A percentile compares a stretch with the other conserved stretches of the same genome.
Conservation (phyloP, 2,797 vertebrate species). For the Lindbergichthys nudifrons region DNA sequence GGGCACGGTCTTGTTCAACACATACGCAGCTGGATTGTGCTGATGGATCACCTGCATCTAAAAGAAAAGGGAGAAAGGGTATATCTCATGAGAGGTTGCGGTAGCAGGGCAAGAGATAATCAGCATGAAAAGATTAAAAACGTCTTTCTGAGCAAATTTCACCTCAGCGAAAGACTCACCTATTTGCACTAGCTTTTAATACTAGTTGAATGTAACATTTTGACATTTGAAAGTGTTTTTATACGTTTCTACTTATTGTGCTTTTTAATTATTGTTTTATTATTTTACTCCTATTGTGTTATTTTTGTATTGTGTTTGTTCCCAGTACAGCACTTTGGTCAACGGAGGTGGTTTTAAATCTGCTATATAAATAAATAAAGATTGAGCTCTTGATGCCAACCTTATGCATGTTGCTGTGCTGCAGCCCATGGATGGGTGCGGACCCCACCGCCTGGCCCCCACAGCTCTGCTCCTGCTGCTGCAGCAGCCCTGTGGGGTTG, state of each 20-base stretch:
- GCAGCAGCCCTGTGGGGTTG: constrained; percentile 47
- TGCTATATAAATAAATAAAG: no score
- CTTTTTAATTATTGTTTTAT: no score
- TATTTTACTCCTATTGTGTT: no score
- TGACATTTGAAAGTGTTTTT: no score
- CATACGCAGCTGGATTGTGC: constrained; percentile 90
- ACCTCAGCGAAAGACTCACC: no score
- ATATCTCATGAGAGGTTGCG: background rate
- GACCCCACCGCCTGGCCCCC: constrained; percentile 53
- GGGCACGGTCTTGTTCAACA: constrained; percentile 91
- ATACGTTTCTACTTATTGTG: no score
- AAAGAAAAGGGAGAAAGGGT: accelerated
- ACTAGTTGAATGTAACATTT: no score
- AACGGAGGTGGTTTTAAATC: no score
- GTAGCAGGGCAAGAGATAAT: background rate
- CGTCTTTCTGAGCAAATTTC: no score
- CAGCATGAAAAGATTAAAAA: background rate
- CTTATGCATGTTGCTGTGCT: constrained; percentile 80
- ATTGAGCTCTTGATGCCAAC: constrained; percentile 47
- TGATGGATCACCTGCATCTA: constrained; percentile 89
- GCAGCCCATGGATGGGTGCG: constrained; percentile 66
- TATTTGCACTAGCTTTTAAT: no score
- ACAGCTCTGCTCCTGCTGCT: constrained; percentile 83
- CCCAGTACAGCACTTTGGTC: no score
- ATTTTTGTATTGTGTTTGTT: no score